These are phyloP conservation scores for Byasa hedistus DNA, from an alignment of 2,888 invertebrate genomes.

Conservation along the genomic window DNA sequence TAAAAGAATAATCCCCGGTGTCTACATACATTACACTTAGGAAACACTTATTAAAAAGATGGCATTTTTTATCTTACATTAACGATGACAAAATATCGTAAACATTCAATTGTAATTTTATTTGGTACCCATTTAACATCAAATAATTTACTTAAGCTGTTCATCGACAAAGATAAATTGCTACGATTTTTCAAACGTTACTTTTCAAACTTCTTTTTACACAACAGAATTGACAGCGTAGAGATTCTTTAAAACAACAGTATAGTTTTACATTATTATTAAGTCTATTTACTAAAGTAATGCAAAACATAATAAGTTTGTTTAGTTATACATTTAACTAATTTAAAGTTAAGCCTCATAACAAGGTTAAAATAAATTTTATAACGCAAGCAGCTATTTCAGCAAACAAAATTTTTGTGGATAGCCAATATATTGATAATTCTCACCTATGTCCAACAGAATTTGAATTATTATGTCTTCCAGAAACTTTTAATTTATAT, in stretches of 20 bases:
- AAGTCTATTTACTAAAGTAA: constrained; percentile 45
- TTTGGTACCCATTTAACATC: constrained; percentile 31
- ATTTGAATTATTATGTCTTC: constrained; percentile 2
- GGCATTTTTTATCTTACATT: constrained; percentile 3
- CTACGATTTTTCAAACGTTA: constrained; percentile 49
- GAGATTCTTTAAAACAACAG: constrained; percentile 71
- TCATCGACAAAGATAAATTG: constrained; percentile 48
- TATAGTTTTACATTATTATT: constrained; percentile 60
- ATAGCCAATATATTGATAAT: constrained; percentile 58
- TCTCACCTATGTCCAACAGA: constrained; percentile 75
- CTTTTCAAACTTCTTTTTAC: constrained; percentile 60
- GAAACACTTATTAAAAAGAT: neutral
- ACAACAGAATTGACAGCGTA: constrained; percentile 78
- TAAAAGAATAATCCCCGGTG: neutral
- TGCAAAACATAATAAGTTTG: constrained; percentile 24
- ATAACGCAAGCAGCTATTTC: neutral
- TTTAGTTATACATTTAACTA: constrained; percentile 5
- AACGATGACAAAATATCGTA: constrained; percentile 9
- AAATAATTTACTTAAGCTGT: constrained; percentile 42
- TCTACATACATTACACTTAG: neutral
- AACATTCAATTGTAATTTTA: constrained; percentile 33
- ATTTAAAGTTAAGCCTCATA: constrained; percentile 6
- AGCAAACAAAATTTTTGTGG: constrained; percentile 1
- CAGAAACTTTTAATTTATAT: neutral
- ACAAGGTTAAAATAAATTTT: neutral